Evolutionary conservation across 1,140 invertebrate genomes (phyloP).

Genomic region (Lasioglossum baleicum): DNA sequence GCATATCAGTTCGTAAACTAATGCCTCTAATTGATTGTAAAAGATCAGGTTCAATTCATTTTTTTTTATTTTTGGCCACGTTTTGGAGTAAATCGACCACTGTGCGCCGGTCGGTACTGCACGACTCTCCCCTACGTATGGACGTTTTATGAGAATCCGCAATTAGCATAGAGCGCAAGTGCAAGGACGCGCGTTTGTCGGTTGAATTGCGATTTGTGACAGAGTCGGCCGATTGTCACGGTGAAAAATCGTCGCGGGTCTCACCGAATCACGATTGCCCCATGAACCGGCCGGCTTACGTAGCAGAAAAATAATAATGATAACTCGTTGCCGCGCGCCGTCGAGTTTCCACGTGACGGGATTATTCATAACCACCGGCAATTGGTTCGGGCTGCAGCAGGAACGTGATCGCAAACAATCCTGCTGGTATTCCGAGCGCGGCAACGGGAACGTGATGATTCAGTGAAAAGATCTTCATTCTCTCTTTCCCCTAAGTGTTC

Average conservation of each 20-base stretch:
- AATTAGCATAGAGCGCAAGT: too few relatives aligned
- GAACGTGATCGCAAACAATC: slow-evolving; percentile 1
- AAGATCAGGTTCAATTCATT: too few relatives aligned
- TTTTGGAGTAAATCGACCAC: too few relatives aligned
- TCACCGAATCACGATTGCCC: neutral
- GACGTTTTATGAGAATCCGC: too few relatives aligned
- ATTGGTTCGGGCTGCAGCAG: neutral
- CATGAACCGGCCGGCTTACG: neutral
- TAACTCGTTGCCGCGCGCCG: neutral
- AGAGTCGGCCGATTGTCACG: neutral
- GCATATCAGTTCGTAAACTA: too few relatives aligned
- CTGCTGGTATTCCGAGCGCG: neutral
- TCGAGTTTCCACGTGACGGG: neutral
- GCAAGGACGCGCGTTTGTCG: neutral
- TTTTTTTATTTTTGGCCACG: too few relatives aligned
- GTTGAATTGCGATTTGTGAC: neutral
- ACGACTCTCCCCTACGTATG: too few relatives aligned
- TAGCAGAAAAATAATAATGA: slow-evolving; percentile 6
- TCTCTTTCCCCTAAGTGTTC: neutral
- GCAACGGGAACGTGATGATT: slow-evolving; percentile 1
- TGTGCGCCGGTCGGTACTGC: too few relatives aligned
- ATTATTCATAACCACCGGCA: neutral
- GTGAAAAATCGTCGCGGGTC: neutral
- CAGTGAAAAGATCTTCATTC: neutral
- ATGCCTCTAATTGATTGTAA: too few relatives aligned